Evolutionary conservation across 2,888 invertebrate genomes (phyloP).

Genomic region (Diarsia rubi): DNA sequence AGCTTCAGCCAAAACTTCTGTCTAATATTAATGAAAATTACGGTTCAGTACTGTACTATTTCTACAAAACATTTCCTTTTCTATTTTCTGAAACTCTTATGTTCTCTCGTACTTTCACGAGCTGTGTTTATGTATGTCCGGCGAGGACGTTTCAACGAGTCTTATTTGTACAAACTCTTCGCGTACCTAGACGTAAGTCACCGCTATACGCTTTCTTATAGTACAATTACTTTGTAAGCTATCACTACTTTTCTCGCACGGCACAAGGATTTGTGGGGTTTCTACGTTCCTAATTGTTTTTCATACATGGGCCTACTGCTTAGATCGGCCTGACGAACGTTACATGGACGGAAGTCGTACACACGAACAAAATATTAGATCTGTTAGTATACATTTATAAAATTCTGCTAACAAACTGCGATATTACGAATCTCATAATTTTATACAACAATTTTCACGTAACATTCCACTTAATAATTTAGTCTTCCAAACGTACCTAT

Average conservation of each 20-base stretch:
- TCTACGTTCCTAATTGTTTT: constrained; percentile 68
- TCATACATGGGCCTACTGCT: constrained; percentile 58
- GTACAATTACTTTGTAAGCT: constrained; percentile 81
- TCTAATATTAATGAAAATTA: constrained; percentile 14
- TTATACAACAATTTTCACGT: constrained; percentile 42
- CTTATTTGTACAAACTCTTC: constrained; percentile 63
- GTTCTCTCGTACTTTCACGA: not conserved
- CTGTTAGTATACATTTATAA: constrained; percentile 42
- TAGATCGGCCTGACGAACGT: constrained; percentile 54
- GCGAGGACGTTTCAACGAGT: constrained; percentile 47
- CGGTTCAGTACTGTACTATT: constrained; percentile 7
- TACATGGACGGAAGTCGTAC: constrained; percentile 34
- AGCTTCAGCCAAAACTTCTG: constrained; percentile 7
- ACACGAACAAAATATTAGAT: constrained; percentile 49
- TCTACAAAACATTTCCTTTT: constrained; percentile 32
- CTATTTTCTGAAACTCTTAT: constrained; percentile 23
- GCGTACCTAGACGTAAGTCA: constrained; percentile 73
- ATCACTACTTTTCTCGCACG: constrained; percentile 68
- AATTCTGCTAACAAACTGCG: constrained; percentile 48
- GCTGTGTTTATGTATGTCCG: constrained; percentile 40
- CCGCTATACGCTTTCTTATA: constrained; percentile 80
- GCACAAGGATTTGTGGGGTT: constrained; percentile 72
- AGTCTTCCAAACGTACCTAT: constrained; percentile 67
- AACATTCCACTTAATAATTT: constrained; percentile 69
- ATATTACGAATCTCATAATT: constrained; percentile 56